A percentile compares a stretch with the other conserved stretches of the same genome.
These are phyloP conservation scores for Leptoteleia sp. DNA, from an alignment of 1,140 invertebrate genomes.

Conservation along the genomic window DNA sequence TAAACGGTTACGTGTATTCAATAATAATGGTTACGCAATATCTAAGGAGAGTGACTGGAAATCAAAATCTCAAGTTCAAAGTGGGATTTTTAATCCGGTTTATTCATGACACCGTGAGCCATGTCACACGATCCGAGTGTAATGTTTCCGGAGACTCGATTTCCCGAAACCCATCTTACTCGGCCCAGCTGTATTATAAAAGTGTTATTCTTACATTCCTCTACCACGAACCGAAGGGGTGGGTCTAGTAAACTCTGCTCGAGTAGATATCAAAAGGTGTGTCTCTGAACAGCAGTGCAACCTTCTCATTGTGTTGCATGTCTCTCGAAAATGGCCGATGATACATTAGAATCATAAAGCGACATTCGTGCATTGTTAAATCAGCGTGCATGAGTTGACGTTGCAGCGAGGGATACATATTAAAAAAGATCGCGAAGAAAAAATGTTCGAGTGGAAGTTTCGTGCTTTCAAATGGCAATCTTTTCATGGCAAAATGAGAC, in stretches of 20 bases:
- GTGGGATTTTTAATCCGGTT: conserved; percentile 40
- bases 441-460: conserved; percentile 6
- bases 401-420: conserved; percentile 11
- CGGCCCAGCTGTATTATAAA: conserved; percentile 30
- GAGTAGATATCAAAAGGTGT: conserved; percentile 51
- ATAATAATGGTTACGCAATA: conserved; percentile 23
- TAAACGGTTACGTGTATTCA: too few species aligned
- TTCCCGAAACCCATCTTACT: conserved; percentile 38
- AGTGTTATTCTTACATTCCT: conserved; percentile 68
- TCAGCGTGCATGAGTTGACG: conserved; percentile 43
- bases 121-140: conserved; percentile 69
- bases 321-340: conserved; percentile 50
- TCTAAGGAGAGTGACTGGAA: conserved; percentile 13
- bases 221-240: conserved; percentile 11
- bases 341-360: conserved; percentile 58
- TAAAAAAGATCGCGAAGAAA: conserved; percentile 22
- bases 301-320: conserved; percentile 30
- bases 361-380: conserved; percentile 32
- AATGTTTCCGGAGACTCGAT: conserved; percentile 66
- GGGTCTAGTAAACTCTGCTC: conserved; percentile 35
- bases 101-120: conserved; percentile 59
- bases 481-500: conserved; percentile 12
- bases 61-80: conserved; percentile 54
- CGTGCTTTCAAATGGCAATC: neutral
- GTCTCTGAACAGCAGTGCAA: conserved; percentile 38